Conservation (phyloP, 2,113 vertebrate genomes). For the Callaeas wilsoni region DNA sequence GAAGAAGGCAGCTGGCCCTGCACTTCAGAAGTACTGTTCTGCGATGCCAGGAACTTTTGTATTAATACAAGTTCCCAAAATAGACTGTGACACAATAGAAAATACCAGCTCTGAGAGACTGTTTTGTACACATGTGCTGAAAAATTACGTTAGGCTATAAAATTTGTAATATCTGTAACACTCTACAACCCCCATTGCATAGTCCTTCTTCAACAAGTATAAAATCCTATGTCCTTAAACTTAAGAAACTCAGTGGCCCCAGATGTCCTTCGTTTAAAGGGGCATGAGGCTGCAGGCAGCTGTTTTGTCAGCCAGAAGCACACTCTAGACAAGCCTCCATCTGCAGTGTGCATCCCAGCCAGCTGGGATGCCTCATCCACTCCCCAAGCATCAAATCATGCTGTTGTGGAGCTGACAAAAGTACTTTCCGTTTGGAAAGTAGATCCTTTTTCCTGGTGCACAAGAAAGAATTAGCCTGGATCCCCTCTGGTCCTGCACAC, state of each 20-base stretch:
- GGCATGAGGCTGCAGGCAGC: neutral
- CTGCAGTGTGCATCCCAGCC: neutral
- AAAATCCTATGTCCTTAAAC: neutral
- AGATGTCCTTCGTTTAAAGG: neutral
- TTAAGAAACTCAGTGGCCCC: neutral
- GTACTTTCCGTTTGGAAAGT: neutral
- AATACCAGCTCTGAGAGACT: neutral
- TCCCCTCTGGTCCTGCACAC: neutral
- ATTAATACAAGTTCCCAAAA: constrained; percentile 19
- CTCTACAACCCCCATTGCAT: neutral
- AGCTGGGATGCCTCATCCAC: neutral
- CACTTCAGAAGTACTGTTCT: neutral
- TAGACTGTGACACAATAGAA: constrained; percentile 29
- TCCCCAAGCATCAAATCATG: neutral
- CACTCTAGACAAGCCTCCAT: neutral
- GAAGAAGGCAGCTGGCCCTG: neutral
- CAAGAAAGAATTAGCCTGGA: neutral
- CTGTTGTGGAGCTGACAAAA: neutral
- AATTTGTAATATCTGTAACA: neutral
- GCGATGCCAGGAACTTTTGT: neutral
- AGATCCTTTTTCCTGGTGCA: neutral
- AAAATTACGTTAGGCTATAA: neutral
- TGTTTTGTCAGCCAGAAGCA: neutral
- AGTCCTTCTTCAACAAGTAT: neutral
- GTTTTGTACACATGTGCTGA: neutral